Evolutionary conservation across 2,888 invertebrate genomes (phyloP).

Genomic region (Sylvicola fuscatus): DNA sequence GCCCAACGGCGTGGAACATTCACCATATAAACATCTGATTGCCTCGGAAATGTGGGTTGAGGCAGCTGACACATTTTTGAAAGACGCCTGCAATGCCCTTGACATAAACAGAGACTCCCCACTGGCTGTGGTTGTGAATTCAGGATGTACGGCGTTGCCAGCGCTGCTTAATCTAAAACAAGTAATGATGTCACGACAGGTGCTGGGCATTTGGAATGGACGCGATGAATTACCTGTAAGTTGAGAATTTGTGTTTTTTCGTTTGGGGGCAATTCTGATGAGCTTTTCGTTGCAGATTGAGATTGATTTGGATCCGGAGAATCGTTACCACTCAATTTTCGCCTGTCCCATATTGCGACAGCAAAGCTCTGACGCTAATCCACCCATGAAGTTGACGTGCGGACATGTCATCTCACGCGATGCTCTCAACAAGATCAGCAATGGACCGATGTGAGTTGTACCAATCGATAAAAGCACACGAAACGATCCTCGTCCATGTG

Average conservation of each 20-base stretch:
- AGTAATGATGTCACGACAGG: constrained; percentile 74
- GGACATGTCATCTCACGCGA: constrained; percentile 97
- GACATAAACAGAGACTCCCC: constrained; percentile 81
- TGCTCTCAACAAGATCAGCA: constrained; percentile 86
- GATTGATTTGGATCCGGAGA: constrained; percentile 77
- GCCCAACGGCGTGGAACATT: constrained; percentile 53
- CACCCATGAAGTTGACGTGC: constrained; percentile 91
- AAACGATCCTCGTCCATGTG: no score
- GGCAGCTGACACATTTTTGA: constrained; percentile 72
- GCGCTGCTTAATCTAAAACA: constrained; percentile 86
- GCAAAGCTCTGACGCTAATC: constrained; percentile 88
- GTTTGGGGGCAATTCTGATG: background rate
- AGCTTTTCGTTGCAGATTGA: constrained; percentile 49
- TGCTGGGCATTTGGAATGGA: constrained; percentile 85
- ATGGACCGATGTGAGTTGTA: constrained; percentile 63
- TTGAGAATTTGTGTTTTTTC: constrained; percentile 7
- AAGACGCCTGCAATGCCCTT: constrained; percentile 79
- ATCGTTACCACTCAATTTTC: constrained; percentile 92
- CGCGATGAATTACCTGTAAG: constrained; percentile 88
- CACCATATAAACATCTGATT: constrained; percentile 57
- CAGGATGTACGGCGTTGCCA: constrained; percentile 85
- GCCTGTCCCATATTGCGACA: constrained; percentile 96
- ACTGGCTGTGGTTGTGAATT: constrained; percentile 76
- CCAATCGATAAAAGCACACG: background rate
- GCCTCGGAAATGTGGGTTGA: constrained; percentile 55